Conservation (phyloP, 2,113 vertebrate genomes). For the Potamarius usumacintae region DNA sequence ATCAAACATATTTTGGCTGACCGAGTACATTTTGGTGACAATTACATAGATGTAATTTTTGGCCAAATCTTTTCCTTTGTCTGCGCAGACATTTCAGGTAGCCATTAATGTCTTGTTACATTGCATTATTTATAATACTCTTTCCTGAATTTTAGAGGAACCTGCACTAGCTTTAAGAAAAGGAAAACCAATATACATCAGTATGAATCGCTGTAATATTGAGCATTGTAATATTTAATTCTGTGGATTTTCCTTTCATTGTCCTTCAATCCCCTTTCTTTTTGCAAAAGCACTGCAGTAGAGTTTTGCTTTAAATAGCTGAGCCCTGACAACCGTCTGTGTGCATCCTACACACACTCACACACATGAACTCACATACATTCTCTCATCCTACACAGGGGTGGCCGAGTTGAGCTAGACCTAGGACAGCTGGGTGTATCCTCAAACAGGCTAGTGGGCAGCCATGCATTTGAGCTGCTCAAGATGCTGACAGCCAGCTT, state of each 20-base stretch:
- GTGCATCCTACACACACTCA: conserved; percentile 45
- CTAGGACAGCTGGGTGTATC: conserved; percentile 56
- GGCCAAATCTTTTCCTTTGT: background rate
- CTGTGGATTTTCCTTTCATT: conserved; percentile 15
- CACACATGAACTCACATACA: conserved; percentile 31
- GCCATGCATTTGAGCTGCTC: conserved; percentile 53
- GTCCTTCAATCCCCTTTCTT: conserved; percentile 15
- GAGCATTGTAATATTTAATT: background rate
- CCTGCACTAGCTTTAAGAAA: background rate
- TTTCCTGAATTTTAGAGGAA: background rate
- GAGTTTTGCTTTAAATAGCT: conserved; percentile 58
- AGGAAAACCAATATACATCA: background rate
- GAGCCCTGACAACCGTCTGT: conserved; percentile 56
- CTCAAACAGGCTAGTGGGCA: conserved; percentile 57
- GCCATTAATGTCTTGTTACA: background rate
- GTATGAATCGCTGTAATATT: background rate
- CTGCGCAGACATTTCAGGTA: background rate
- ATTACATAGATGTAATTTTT: background rate
- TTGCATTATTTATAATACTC: background rate
- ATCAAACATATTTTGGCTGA: no score
- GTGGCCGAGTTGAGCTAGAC: conserved; percentile 48
- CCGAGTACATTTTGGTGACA: background rate
- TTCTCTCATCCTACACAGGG: conserved; percentile 49
- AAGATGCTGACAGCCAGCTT: conserved; percentile 52
- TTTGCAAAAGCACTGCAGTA: conserved; percentile 42